Percentiles rank a stretch among this genome's conserved stretches.
These are phyloP conservation scores for Thymelicus lineola DNA, from an alignment of 2,888 invertebrate genomes.

Conservation along the genomic window DNA sequence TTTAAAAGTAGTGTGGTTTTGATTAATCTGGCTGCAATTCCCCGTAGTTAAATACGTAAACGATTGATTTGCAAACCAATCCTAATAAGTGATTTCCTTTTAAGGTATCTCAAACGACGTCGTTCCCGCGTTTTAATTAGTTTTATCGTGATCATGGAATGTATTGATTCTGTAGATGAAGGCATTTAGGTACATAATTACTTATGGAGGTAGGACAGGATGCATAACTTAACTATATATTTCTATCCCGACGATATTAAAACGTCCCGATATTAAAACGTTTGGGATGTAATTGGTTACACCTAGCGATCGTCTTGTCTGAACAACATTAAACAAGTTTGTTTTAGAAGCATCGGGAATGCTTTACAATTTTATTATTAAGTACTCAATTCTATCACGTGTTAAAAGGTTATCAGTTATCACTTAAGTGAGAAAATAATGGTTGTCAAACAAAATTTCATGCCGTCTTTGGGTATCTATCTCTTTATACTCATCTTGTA, in stretches of 20 bases:
- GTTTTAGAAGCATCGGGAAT: background rate
- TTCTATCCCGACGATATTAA: conserved; percentile 5
- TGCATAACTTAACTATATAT: background rate
- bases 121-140: background rate
- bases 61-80: conserved; percentile 19
- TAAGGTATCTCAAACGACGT: background rate
- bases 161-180: conserved; percentile 7
- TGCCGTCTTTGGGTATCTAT: background rate
- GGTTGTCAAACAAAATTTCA: conserved; percentile 17
- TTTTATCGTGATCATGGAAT: background rate
- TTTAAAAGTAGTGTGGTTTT: no score
- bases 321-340: background rate
- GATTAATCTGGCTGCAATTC: no score
- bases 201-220: background rate
- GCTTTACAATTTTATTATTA: background rate
- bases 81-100: conserved; percentile 15
- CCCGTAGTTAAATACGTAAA: background rate
- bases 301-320: background rate
- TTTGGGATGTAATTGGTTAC: background rate
- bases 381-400: conserved; percentile 7
- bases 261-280: no score
- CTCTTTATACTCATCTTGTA: background rate
- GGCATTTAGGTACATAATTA: background rate
- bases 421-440: conserved; percentile 8
- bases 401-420: conserved; percentile 19